A percentile compares a stretch with the other conserved stretches of the same genome.
Conservation (phyloP, 2,888 invertebrate genomes). For the Eurois occulta region DNA sequence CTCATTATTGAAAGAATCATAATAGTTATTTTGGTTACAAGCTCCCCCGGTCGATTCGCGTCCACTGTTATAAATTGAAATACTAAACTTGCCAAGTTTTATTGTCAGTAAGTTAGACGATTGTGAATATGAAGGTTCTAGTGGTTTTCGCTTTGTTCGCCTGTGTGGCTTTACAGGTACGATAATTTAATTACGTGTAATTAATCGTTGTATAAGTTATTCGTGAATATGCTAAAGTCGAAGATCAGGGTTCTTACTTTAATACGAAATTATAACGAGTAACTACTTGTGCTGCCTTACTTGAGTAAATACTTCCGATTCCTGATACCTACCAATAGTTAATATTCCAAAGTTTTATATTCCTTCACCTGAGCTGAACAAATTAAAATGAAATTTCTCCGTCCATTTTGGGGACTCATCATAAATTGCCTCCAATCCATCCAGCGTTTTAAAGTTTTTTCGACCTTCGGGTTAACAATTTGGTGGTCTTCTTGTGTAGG, state of each 20-base stretch:
- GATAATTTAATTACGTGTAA: slow-evolving; percentile 19
- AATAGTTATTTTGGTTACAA: slow-evolving; percentile 77
- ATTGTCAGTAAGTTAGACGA: slow-evolving; percentile 66
- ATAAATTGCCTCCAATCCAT: neutral
- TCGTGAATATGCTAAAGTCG: neutral
- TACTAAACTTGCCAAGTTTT: slow-evolving; percentile 56
- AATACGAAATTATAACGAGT: neutral
- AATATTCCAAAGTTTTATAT: neutral
- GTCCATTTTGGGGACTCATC: neutral
- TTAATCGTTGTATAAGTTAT: neutral
- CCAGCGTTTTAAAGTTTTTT: neutral
- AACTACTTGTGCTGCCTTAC: neutral
- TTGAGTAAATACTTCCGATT: neutral
- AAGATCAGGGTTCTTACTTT: neutral
- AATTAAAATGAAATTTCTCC: neutral
- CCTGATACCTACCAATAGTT: too few relatives aligned
- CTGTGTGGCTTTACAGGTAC: slow-evolving; percentile 84
- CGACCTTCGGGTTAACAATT: neutral
- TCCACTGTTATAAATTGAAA: slow-evolving; percentile 80
- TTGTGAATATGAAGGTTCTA: slow-evolving; percentile 80
- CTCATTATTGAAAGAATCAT: slow-evolving; percentile 72
- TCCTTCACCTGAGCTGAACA: neutral
- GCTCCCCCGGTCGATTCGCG: slow-evolving; percentile 51
- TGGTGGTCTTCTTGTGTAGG: slow-evolving; percentile 16
- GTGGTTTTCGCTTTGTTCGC: slow-evolving; percentile 79